Evolutionary conservation across 2,888 invertebrate species (phyloP).

Genomic region (Mesoligia furuncula): DNA sequence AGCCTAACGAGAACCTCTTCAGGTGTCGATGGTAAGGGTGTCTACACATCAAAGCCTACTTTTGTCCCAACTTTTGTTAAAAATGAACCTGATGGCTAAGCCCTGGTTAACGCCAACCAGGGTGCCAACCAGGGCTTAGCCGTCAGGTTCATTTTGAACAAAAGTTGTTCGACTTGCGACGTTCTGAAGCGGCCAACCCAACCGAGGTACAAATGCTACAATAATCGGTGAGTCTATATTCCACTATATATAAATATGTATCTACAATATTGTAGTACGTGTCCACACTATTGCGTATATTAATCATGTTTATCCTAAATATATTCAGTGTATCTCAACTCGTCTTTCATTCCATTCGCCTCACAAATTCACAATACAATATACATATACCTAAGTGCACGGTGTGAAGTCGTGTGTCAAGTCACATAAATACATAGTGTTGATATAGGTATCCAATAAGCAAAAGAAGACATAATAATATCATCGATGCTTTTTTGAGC

Average conservation of each 20-base stretch:
- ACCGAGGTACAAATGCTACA: not conserved
- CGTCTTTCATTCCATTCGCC: too few species aligned
- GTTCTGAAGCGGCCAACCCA: not conserved
- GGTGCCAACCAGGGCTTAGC: too few species aligned
- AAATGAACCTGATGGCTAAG: too few species aligned
- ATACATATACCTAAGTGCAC: not conserved
- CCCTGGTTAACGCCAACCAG: too few species aligned
- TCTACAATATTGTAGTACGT: too few species aligned
- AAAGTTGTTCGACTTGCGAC: not conserved
- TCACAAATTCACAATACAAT: too few species aligned
- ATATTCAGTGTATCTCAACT: too few species aligned
- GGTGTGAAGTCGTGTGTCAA: not conserved
- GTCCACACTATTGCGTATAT: too few species aligned
- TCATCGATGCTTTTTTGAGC: constrained; percentile 8
- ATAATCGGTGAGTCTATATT: constrained; percentile 1
- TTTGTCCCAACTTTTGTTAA: too few species aligned
- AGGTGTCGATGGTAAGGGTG: constrained; percentile 8
- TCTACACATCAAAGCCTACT: not conserved
- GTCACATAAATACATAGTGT: constrained; percentile 14
- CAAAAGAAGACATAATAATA: constrained; percentile 6
- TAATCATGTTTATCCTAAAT: too few species aligned
- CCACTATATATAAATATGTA: not conserved
- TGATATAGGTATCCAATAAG: constrained; percentile 2
- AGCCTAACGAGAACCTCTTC: constrained; percentile 34
- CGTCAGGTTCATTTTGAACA: not conserved